A percentile compares a stretch with the other conserved stretches of the same genome.
Evolutionary conservation across 1,140 invertebrate species (phyloP).

Genomic region (Meloidogyne chitwoodi): DNA sequence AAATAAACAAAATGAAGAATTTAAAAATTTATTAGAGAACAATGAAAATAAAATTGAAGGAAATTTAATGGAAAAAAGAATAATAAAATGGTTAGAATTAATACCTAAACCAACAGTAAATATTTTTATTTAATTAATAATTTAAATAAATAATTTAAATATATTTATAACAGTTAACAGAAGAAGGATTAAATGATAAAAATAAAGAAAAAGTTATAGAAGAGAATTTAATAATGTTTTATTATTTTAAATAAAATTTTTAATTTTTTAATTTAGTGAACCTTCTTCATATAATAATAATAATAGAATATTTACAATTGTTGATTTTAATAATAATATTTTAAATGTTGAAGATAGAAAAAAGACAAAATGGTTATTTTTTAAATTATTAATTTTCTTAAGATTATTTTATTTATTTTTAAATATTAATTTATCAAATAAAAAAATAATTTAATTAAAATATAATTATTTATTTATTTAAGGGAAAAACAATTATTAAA

Average conservation of each 20-base stretch:
- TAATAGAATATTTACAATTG: not conserved
- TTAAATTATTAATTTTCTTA: not conserved
- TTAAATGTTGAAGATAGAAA: not conserved
- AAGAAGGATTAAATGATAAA: not conserved
- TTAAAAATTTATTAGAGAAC: not conserved
- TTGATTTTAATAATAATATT: not conserved
- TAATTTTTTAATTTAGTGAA: not conserved
- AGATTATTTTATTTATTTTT: too few relatives aligned
- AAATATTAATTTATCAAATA: too few relatives aligned
- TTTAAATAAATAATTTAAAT: not conserved
- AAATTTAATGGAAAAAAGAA: not conserved
- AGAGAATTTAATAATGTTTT: not conserved
- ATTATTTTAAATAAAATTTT: not conserved
- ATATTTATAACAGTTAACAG: not conserved
- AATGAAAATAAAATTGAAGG: not conserved
- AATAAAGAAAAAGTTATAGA: not conserved
- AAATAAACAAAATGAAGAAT: not conserved
- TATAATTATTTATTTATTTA: not conserved
- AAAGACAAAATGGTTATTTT: not conserved
- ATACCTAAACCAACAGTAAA: not conserved
- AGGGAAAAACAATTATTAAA: not conserved
- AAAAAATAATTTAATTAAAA: too few relatives aligned
- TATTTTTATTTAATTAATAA: not conserved
- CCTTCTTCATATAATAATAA: too few relatives aligned
- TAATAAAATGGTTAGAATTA: not conserved